A percentile compares a stretch with the other conserved stretches of the same genome.
phyloP scores from a whole-genome alignment of 2,888 invertebrate species.

The Rotaria socialis region DNA sequence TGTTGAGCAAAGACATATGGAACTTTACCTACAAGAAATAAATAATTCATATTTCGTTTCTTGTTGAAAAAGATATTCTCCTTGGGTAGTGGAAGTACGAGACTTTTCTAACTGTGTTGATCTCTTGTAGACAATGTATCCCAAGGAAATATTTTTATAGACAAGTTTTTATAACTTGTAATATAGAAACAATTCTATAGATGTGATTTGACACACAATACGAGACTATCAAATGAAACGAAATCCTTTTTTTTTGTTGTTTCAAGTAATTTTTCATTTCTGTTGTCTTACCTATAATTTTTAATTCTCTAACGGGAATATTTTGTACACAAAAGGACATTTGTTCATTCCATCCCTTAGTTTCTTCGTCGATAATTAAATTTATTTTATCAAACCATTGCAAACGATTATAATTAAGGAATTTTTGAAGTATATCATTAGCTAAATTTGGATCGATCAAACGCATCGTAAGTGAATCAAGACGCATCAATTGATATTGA shows the following conservation, averaged over 20 bases:
- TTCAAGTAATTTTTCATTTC: no score
- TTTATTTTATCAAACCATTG: neutral
- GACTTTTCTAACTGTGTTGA: no score
- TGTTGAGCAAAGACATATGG: conserved; percentile 3
- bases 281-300: neutral
- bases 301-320: neutral
- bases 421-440: neutral
- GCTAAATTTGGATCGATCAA: neutral
- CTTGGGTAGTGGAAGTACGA: no score
- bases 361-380: neutral
- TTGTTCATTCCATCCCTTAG: neutral
- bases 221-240: no score
- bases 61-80: no score
- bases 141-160: no score
- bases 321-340: neutral
- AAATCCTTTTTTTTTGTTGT: no score
- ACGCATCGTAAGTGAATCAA: neutral
- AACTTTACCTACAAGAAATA: neutral
- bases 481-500: neutral
- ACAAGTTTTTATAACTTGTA: no score
- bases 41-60: neutral
- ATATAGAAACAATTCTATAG: no score
- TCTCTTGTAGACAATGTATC: no score
- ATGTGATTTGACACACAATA: no score
- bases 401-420: conserved; percentile 7